Evolutionary conservation across 2,113 vertebrate species (phyloP).

Genomic region (Clarias macrocephalus): DNA sequence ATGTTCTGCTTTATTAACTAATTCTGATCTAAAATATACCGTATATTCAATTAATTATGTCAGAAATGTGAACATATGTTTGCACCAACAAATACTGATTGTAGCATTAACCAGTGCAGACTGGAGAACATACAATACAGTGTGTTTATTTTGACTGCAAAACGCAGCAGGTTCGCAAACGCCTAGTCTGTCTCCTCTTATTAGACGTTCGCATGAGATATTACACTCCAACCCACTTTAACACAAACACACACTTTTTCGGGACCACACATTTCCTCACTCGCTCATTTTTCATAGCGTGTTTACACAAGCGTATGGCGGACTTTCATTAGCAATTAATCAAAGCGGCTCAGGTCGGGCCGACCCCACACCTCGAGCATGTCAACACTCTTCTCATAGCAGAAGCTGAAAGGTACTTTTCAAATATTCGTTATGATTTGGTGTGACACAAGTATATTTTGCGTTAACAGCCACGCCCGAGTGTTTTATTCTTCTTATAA

Average conservation of each 20-base stretch:
- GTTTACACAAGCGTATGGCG: conserved; percentile 13
- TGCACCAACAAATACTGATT: background rate
- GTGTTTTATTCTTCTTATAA: background rate
- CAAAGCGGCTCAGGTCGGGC: background rate
- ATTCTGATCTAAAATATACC: background rate
- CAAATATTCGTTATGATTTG: background rate
- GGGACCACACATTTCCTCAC: conserved; percentile 14
- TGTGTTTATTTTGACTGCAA: conserved; percentile 48
- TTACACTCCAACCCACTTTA: conserved; percentile 1
- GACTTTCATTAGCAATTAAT: conserved; percentile 20
- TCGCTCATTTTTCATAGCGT: background rate
- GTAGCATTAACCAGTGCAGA: background rate
- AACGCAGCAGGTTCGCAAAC: conserved; percentile 24
- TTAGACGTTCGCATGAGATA: conserved; percentile 33
- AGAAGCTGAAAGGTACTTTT: background rate
- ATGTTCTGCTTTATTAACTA: background rate
- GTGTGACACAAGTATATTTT: background rate
- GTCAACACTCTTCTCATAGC: background rate
- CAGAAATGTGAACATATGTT: background rate
- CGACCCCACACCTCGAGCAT: background rate
- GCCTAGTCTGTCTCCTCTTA: conserved; percentile 32
- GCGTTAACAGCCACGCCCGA: background rate
- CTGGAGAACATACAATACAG: conserved; percentile 16
- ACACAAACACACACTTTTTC: conserved; percentile 7
- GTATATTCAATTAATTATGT: background rate